phyloP scores from a whole-genome alignment of 2,888 invertebrate genomes.

The Melieria picta region DNA sequence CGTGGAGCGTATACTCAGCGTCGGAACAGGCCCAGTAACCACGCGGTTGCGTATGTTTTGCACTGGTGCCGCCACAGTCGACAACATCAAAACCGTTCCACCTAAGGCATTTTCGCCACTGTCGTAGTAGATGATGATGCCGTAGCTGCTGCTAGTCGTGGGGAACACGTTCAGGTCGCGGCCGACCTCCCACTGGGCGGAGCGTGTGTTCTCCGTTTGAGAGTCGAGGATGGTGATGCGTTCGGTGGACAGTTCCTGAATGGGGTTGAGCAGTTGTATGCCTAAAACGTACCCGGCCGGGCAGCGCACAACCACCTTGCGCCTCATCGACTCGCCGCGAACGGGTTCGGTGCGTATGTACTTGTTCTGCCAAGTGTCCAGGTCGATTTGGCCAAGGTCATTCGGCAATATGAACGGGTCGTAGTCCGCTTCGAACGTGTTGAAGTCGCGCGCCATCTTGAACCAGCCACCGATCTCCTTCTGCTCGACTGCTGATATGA shows the following conservation, averaged over 20 bases:
- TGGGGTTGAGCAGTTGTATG: slow-evolving; percentile 89
- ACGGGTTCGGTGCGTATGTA: slow-evolving; percentile 80
- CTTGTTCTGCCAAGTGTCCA: slow-evolving; percentile 80
- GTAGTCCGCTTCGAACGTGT: slow-evolving; percentile 76
- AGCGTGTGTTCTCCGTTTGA: slow-evolving; percentile 72
- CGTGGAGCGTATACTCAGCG: slow-evolving; percentile 75
- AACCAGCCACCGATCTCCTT: slow-evolving; percentile 95
- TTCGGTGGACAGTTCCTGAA: slow-evolving; percentile 88
- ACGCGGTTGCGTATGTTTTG: slow-evolving; percentile 80
- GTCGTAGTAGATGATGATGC: slow-evolving; percentile 80
- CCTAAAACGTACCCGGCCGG: slow-evolving; percentile 88
- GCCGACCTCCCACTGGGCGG: slow-evolving; percentile 80
- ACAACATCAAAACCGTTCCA: slow-evolving; percentile 82
- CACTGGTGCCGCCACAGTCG: slow-evolving; percentile 77
- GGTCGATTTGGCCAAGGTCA: slow-evolving; percentile 69
- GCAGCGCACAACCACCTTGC: slow-evolving; percentile 74
- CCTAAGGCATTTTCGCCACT: slow-evolving; percentile 84
- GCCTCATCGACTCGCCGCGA: slow-evolving; percentile 69
- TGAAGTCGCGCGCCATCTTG: slow-evolving; percentile 74
- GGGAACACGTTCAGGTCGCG: slow-evolving; percentile 92
- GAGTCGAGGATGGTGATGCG: slow-evolving; percentile 82
- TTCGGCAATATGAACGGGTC: slow-evolving; percentile 79
- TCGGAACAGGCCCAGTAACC: slow-evolving; percentile 82
- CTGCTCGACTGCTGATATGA: slow-evolving; percentile 83
- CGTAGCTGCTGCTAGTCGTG: slow-evolving; percentile 84